Conservation (phyloP, 2,888 invertebrate genomes). For the Chesias legatella region DNA sequence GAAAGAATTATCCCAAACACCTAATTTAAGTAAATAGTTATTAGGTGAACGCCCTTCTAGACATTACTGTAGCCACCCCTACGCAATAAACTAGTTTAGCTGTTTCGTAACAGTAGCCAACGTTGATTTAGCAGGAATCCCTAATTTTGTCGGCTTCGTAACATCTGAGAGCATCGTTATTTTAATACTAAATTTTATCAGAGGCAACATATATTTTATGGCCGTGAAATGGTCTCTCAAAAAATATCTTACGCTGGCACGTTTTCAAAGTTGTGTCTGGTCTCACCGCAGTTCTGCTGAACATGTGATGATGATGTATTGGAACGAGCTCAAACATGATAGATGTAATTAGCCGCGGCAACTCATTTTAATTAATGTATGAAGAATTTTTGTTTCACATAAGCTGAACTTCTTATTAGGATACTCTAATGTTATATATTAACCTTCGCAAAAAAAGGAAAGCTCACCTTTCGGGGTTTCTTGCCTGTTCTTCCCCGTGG, state of each 20-base stretch:
- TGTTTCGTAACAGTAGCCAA: conserved; percentile 1
- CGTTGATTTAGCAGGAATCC: conserved; percentile 12
- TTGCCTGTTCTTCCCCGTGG: too few species aligned
- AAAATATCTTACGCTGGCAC: conserved; percentile 61
- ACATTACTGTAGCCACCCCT: background rate
- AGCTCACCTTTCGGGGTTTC: too few species aligned
- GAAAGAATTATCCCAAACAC: too few species aligned
- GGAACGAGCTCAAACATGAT: conserved; percentile 12
- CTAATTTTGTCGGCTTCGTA: conserved; percentile 19
- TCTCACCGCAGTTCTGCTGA: conserved; percentile 39
- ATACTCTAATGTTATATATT: too few species aligned
- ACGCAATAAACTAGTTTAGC: conserved; percentile 1
- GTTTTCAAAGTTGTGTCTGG: conserved; percentile 58
- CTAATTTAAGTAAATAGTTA: too few species aligned
- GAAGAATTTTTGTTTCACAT: background rate
- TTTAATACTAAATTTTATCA: conserved; percentile 49
- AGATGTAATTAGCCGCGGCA: conserved; percentile 13
- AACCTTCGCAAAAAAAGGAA: too few species aligned
- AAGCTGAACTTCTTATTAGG: too few species aligned
- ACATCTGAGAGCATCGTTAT: conserved; percentile 46
- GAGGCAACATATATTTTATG: conserved; percentile 54
- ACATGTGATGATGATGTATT: conserved; percentile 13
- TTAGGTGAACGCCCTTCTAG: conserved; percentile 9
- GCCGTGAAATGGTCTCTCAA: conserved; percentile 54
- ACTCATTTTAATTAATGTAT: conserved; percentile 14